These are phyloP conservation scores for Gastrophysa polygoni DNA, from an alignment of 2,888 invertebrate species.

Conservation along the genomic window DNA sequence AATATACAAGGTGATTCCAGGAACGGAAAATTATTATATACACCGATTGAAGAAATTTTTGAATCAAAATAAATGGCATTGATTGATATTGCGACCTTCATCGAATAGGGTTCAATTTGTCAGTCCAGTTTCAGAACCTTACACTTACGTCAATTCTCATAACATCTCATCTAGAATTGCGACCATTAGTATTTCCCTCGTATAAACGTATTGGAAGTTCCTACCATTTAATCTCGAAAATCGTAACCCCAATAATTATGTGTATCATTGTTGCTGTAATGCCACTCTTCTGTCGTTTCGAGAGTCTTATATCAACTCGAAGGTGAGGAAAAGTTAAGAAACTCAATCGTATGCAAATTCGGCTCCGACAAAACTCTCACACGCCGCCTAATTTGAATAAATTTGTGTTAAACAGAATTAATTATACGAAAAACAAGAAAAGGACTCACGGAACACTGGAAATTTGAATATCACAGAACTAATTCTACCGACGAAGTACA, in stretches of 20 bases:
- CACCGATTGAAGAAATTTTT: no score
- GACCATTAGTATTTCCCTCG: no score
- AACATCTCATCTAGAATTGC: no score
- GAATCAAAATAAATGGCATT: no score
- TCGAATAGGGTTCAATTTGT: no score
- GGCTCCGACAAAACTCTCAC: constrained; percentile 21
- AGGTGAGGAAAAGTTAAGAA: constrained; percentile 16
- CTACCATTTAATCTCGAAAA: no score
- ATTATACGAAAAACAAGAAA: constrained; percentile 21
- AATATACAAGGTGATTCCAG: not conserved
- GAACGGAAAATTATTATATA: no score
- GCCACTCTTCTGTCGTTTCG: not conserved
- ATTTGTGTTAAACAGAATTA: constrained; percentile 28
- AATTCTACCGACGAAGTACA: constrained; percentile 6
- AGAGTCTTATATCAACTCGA: not conserved
- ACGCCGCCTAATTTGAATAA: constrained; percentile 27
- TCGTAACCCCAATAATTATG: no score
- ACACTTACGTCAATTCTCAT: no score
- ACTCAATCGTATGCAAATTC: constrained; percentile 29
- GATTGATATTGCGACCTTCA: no score
- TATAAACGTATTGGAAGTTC: no score
- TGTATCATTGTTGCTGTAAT: not conserved
- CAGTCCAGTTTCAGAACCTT: no score
- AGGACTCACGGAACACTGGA: constrained; percentile 14
- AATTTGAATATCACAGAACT: constrained; percentile 17